Conservation (phyloP, 2,113 vertebrate genomes). For the Gyps fulvus region DNA sequence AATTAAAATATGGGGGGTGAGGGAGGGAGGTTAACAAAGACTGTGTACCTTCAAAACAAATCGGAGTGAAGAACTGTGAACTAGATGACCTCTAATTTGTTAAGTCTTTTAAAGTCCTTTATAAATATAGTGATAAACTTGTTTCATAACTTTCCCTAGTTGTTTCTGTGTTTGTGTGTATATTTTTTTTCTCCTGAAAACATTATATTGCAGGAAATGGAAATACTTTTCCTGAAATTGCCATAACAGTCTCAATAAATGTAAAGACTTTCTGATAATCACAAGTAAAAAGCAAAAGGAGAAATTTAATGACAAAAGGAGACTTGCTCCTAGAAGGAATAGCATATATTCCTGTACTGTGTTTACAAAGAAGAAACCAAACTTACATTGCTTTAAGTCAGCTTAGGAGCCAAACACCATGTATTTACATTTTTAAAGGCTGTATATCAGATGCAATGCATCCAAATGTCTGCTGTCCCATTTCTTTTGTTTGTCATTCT, state of each 20-base stretch:
- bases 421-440: not conserved
- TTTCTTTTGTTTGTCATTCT: not conserved
- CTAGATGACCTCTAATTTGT: not conserved
- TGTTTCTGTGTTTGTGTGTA: not conserved
- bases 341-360: not conserved
- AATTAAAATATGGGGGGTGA: rapidly evolving
- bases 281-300: not conserved
- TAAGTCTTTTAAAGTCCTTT: not conserved
- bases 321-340: not conserved
- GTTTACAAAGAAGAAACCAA: not conserved
- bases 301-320: not conserved
- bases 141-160: not conserved
- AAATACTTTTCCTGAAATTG: not conserved
- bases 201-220: not conserved
- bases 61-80: not conserved
- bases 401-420: not conserved
- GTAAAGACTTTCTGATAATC: not conserved
- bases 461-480: not conserved
- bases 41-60: not conserved
- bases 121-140: not conserved
- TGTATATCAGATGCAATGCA: not conserved
- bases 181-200: not conserved
- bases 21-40: not conserved
- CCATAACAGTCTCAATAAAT: not conserved
- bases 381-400: not conserved